phyloP scores from a whole-genome alignment of 2,888 invertebrate species.

The Sussaba pulchella region DNA sequence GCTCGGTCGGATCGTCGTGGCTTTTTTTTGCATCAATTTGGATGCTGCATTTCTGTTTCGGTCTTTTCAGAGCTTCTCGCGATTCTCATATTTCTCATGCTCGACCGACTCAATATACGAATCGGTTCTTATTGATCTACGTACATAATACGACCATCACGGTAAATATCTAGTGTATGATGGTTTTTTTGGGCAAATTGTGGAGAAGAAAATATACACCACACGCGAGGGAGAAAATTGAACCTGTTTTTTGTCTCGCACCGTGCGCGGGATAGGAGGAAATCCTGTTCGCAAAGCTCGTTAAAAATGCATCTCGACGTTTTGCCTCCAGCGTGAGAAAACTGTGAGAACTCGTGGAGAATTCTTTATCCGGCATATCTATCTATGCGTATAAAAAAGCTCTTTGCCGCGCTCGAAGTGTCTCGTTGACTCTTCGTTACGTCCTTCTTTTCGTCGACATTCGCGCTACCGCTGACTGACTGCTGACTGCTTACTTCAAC shows the following conservation, averaged over 20 bases:
- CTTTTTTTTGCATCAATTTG: no score
- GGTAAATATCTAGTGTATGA: no score
- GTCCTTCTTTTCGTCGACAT: constrained; percentile 34
- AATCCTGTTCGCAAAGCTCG: constrained; percentile 38
- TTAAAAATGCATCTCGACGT: constrained; percentile 59
- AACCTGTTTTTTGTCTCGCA: constrained; percentile 23
- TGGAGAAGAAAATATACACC: not conserved
- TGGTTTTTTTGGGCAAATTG: constrained; percentile 15
- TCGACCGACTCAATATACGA: no score
- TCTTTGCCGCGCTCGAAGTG: constrained; percentile 41
- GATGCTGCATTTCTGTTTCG: no score
- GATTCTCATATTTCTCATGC: no score
- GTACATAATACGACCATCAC: no score
- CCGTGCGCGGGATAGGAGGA: constrained; percentile 16
- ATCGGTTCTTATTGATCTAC: no score
- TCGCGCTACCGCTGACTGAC: constrained; percentile 15
- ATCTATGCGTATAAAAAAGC: constrained; percentile 50
- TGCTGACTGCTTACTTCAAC: constrained; percentile 6
- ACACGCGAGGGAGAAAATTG: constrained; percentile 9
- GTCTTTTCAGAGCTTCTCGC: no score
- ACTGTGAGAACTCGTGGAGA: constrained; percentile 23
- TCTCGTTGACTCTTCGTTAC: constrained; percentile 45
- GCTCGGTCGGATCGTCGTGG: no score
- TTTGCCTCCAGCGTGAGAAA: constrained; percentile 39
- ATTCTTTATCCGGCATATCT: constrained; percentile 45